Evolutionary conservation across 2,888 invertebrate species (phyloP), one percentile per base, ranked within the genome.

Genomic region (Drosophila hawaiiensis): DNA sequence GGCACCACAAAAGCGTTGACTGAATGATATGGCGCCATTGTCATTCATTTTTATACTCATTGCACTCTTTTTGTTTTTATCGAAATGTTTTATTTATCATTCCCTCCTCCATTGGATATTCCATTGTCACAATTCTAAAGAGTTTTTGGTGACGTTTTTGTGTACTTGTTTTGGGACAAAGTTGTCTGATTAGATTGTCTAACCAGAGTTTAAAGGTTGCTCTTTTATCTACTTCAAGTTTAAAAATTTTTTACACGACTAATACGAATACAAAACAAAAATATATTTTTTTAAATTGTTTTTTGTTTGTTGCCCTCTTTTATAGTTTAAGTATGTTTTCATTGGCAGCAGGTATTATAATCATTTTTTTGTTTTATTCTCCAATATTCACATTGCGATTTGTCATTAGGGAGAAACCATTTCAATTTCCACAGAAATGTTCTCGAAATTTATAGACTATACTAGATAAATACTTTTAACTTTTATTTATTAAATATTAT

Each of bases 1-100:
- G 41, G 37, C 63, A 58, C 37, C 68, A 62, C 58, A 54, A 70
- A 82, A 80, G 77, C 80, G 78, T 78, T 77, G 75, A 90, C 91
- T 90, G 91, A 87, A 81, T 79, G 85, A 78, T 78, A 75, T 65
- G 73, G 64, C 63, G 73, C 68, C 77, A 72, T 78, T 81, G 80
- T 66, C 82, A 77, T 82, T 79, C 68, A 72, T 67, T 91, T 91
- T 90, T 91, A 91, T 90, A 87, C 82, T 55, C 63, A 72, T 60
- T 69, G 49, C 41, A 59, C 66, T 59, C 55, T 25, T 19, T 54
- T 33, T 54, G 54, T 33, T 62, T 67, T 70, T 76, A 78, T 84
- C 82, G 72, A 54, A 14, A n/a, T 65, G 39, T 58, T 62, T 68
- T 52, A 64, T 68, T 68, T 56, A 62, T 62, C 61, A 68, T 39